These are phyloP conservation scores for Oncorhynchus mykiss DNA, from an alignment of 2,113 vertebrate genomes.

Conservation along the genomic window DNA sequence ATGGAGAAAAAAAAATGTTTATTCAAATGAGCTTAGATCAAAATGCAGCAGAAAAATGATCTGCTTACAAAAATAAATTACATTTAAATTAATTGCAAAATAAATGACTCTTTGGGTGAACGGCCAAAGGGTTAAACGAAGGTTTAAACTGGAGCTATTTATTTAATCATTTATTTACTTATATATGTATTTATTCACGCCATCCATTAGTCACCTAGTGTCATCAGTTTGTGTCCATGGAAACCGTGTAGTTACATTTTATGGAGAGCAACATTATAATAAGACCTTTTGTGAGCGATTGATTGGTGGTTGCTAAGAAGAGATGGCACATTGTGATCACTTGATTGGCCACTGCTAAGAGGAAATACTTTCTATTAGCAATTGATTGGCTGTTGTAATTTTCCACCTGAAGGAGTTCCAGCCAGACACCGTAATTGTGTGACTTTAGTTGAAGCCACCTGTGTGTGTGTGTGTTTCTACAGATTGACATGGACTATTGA, in stretches of 20 bases:
- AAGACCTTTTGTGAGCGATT: slow-evolving; percentile 46
- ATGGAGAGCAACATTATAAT: slow-evolving; percentile 54
- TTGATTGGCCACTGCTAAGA: slow-evolving; percentile 52
- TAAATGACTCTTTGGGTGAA: slow-evolving; percentile 23
- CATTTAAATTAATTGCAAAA: slow-evolving; percentile 67
- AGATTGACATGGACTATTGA: too few species aligned
- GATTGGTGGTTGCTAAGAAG: slow-evolving; percentile 53
- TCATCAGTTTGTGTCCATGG: slow-evolving; percentile 54
- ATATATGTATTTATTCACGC: slow-evolving; percentile 41
- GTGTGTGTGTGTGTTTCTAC: too few species aligned
- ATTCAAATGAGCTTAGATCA: slow-evolving; percentile 70
- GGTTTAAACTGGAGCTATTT: slow-evolving; percentile 28
- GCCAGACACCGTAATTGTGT: slow-evolving; percentile 48
- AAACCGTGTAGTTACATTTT: slow-evolving; percentile 61
- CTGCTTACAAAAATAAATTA: slow-evolving; percentile 43
- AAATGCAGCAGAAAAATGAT: slow-evolving; percentile 60
- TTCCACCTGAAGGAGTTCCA: slow-evolving; percentile 60
- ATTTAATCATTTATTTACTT: slow-evolving; percentile 54
- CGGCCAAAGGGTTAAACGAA: slow-evolving; percentile 26
- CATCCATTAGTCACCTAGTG: slow-evolving; percentile 32
- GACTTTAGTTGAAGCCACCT: slow-evolving; percentile 37
- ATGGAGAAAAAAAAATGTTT: slow-evolving; percentile 65
- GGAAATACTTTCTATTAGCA: slow-evolving; percentile 55
- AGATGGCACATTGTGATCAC: slow-evolving; percentile 41
- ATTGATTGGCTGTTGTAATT: slow-evolving; percentile 72